Base-by-base conservation (phyloP, 2,797 vertebrate genomes). In the Harpagifer antarcticus region DNA sequence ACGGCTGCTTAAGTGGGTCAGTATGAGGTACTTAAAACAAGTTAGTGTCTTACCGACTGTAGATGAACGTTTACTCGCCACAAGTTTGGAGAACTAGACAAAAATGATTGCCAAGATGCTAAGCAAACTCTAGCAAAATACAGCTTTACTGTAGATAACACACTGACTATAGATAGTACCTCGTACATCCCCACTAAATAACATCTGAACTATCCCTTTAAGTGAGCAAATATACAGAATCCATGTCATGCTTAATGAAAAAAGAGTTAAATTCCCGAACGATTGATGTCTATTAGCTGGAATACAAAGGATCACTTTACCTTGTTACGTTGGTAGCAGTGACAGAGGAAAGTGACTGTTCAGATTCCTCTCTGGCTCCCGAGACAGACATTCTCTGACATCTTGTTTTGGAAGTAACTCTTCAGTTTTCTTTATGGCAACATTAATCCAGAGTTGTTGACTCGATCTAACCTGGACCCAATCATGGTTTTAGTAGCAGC, bases 361-460 rank as follows among this genome's bases (percentile, higher is more conserved):
- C 9, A 55, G 53, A 14, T 72, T 40, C 3, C 44, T n/a, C n/a
- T 3, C 3, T 48, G 37, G 8, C 19, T 23, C 31, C 33, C 8
- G 8, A 37, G 33, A 37, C 15, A 27, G 27, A 27, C 9, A 17
- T 33, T 47, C 47, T 5, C 20, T 49, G 17, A 37, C 50, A 43
- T 63, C 40, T 70, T 6, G 19, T 61, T 76, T 76, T 65, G 62
- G 72, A 76, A 78, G 65, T 42, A 55, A 61, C 57, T 53, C 54
- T 23, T 64, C 27, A 27, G 27, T 27, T 27, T 27, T 27, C 27
- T 27, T 27, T 27, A 27, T 33, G 17, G 4, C 48, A 19, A 40
- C 61, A 44, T 59, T 23, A 13, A 40, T 9, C 31, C 57, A n/a
- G 13, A 55, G 78, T 43, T 37, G 20, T 31, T 42, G 43, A 55